These are phyloP conservation scores for Oostethus manadensis DNA, from an alignment of 2,113 vertebrate genomes.

Conservation along the genomic window DNA sequence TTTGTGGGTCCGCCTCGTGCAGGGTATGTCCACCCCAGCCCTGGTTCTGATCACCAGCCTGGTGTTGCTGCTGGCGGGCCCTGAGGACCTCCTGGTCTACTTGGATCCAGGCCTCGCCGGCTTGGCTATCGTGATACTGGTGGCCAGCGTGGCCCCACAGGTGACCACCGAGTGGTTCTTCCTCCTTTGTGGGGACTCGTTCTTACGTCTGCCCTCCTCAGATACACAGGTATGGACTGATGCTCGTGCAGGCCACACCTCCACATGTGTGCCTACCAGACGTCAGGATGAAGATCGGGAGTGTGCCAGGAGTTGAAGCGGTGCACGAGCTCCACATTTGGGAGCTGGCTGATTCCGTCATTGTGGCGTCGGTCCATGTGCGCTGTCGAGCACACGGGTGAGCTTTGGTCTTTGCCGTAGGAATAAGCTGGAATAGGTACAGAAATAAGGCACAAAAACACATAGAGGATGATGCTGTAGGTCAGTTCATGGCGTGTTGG, in stretches of 20 bases:
- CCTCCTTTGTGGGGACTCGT: background rate
- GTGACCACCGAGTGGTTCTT: conserved; percentile 19
- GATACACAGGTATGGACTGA: conserved; percentile 52
- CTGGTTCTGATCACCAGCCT: conserved; percentile 62
- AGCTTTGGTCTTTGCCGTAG: background rate
- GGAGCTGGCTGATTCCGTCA: conserved; percentile 54
- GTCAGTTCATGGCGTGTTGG: background rate
- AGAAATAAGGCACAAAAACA: background rate
- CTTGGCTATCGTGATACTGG: conserved; percentile 54
- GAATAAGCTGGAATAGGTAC: background rate
- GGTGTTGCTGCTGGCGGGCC: conserved; percentile 42
- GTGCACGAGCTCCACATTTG: conserved; percentile 76
- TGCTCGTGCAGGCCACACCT: conserved; percentile 70
- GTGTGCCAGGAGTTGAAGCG: conserved; percentile 61
- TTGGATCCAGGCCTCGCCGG: conserved; percentile 66
- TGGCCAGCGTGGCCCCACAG: conserved; percentile 45
- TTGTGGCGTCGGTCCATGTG: conserved; percentile 72
- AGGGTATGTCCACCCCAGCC: conserved; percentile 47
- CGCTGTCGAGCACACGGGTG: conserved; percentile 60
- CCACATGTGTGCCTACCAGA: conserved; percentile 46
- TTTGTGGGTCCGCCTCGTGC: conserved; percentile 7
- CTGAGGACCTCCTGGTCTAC: conserved; percentile 48
- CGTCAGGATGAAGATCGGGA: conserved; percentile 45
- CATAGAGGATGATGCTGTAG: background rate
- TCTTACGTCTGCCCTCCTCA: conserved; percentile 28